These are phyloP conservation scores for Apotomis turbidana DNA, from an alignment of 2,888 invertebrate genomes.

Conservation along the genomic window DNA sequence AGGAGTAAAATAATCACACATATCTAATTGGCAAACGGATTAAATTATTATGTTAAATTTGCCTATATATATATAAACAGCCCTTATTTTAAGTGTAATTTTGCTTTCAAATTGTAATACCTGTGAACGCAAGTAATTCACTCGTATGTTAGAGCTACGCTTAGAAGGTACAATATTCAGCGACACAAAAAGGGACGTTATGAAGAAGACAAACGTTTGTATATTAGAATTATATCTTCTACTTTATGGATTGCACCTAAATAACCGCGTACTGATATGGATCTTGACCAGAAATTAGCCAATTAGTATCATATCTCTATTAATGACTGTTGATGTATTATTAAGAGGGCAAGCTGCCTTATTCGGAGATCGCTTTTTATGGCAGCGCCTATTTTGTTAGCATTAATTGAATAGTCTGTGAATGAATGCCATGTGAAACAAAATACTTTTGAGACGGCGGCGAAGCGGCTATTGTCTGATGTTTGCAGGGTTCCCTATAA, in stretches of 20 bases:
- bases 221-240: not conserved
- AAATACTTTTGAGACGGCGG: conserved; percentile 8
- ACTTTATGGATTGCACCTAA: not conserved
- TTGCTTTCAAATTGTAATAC: too few species aligned
- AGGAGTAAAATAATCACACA: too few species aligned
- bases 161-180: too few species aligned
- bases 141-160: too few species aligned
- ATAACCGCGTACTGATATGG: not conserved
- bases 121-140: too few species aligned
- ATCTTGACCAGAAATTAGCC: not conserved
- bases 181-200: too few species aligned
- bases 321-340: conserved; percentile 23
- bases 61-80: too few species aligned
- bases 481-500: conserved; percentile 14
- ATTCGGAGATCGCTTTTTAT: conserved; percentile 21
- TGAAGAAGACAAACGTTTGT: too few species aligned
- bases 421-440: conserved; percentile 28
- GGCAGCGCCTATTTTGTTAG: conserved; percentile 34
- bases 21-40: too few species aligned
- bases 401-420: conserved; percentile 37
- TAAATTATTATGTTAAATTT: too few species aligned
- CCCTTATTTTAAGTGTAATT: too few species aligned
- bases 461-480: conserved; percentile 11
- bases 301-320: conserved; percentile 21
- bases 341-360: conserved; percentile 36